Evolutionary conservation across 1,140 invertebrate genomes (phyloP), one percentile per base, ranked within the genome.

Genomic region (Drosophila sulfurigaster): DNA sequence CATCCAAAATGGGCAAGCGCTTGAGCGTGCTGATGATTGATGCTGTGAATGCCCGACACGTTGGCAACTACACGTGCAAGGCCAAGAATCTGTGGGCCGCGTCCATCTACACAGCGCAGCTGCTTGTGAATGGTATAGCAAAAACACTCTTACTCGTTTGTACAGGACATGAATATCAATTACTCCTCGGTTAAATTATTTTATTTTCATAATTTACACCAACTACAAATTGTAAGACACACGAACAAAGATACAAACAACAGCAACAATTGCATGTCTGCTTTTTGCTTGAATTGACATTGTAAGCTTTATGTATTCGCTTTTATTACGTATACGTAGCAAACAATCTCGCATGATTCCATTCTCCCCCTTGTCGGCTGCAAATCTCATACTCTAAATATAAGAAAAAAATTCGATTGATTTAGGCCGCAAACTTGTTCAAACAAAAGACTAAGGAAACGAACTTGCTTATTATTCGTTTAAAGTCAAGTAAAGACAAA

Each of bases 61-160:
- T 94, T 56, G 94, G 95, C 49, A 94, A 95, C 82, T 96, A 95
- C 82, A 95, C 95, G 2, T 96, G 95, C 80, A 92, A 93, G 59
- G 96, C 95, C 7, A 94, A 93, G 81, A 97, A 97, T 93, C 78
- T 93, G 28, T 96, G 96, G 79, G 96, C 95, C 41, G 65, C 82
- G 11, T 64, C 76, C 1, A 69, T 65, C 10, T 91, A 86, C 67
- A 92, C 91, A 1, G 82, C 92, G n/a, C 76, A 92, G 63, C 79
- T 92, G 16, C 69, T 82, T 59, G 79, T 91, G 68, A 82, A 86
- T 93, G 82, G 91, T 91, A 91, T 46, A 58, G 41, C 45, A 20
- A 67, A 71, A 79, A 43, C n/a, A 43, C 41, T 43, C n/a, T 11
- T 13, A 38, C 48, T 52, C 16, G 32, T 69, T 16, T 87, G 73